These are phyloP conservation scores for Stenodema calcarata DNA, from an alignment of 2,888 invertebrate species.

Conservation along the genomic window DNA sequence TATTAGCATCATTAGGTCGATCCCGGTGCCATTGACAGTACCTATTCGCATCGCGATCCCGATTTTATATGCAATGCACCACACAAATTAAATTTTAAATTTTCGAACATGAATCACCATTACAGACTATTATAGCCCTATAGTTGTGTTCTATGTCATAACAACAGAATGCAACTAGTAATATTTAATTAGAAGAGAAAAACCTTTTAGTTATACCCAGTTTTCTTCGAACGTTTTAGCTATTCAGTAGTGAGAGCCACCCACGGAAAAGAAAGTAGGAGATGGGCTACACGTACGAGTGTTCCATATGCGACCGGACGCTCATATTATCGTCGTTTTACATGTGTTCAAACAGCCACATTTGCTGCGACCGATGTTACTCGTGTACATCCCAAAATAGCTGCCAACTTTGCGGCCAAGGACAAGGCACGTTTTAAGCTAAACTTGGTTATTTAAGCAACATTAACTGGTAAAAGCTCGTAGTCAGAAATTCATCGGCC, in stretches of 20 bases:
- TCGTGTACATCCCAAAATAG: not conserved
- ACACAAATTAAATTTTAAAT: too few species aligned
- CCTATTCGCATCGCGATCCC: too few species aligned
- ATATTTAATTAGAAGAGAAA: not conserved
- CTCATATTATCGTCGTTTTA: not conserved
- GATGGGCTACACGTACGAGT: conserved; percentile 6
- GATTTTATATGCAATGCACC: too few species aligned
- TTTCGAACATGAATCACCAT: too few species aligned
- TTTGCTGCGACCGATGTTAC: not conserved
- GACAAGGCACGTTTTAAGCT: not conserved
- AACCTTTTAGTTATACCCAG: not conserved
- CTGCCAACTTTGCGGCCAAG: not conserved
- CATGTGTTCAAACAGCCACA: conserved; percentile 9
- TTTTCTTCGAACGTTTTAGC: not conserved
- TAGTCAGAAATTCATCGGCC: too few species aligned
- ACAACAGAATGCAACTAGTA: not conserved
- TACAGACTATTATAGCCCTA: too few species aligned
- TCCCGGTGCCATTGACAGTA: too few species aligned
- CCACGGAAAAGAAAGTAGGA: not conserved
- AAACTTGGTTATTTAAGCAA: too few species aligned
- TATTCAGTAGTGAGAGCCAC: not conserved
- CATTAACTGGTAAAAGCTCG: too few species aligned
- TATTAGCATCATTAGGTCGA: too few species aligned
- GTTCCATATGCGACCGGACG: not conserved
- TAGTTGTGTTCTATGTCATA: not conserved